Evolutionary conservation across 2,113 vertebrate genomes (phyloP), one percentile per base, ranked within the genome.

Genomic region (Microcebus lehilahytsara): DNA sequence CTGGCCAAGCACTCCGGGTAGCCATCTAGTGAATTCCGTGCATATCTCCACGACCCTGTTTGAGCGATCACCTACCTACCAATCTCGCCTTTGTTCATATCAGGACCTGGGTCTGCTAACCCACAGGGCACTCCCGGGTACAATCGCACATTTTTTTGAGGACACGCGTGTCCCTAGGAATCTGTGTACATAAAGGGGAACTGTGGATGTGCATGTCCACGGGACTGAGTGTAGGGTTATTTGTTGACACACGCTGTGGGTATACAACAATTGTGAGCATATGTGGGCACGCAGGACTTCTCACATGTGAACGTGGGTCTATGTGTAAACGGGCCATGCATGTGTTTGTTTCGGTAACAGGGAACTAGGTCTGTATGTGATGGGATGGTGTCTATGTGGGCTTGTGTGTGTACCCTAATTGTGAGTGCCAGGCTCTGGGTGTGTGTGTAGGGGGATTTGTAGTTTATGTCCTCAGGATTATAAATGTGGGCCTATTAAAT

Each of bases 211-310:
- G 10, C 32, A 11, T 34, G n/a, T 5, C 53, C 17, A 4, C 5
- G 5, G 23, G 27, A 37, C 32, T 6, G 2, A 1, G 64, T 23
- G 6, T 25, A 30, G 37, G 25, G 8, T 13, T 53, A 37, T 32
- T 81, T 11, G 0, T 8, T 53, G 51, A 56, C 19, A 1, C 2
- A 14, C 16, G 9, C 13, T 53, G 34, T 37, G 42, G 19, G 13
- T 27, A 19, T 16, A 12, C 7, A 12, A 11, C 11, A 25, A 0
- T 8, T 17, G 2, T 40, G 81, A 74, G 30, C 40, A 10, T 13
- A 2, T 7, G 30, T 12, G 5, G 49, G 13, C n/a, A 12, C 37
- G 17, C 9, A 2, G 95, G 71, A 46, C n/a, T 58, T n/a, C 80
- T 37, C 78, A 62, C 58, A 42, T 77, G 27, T 60, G 69, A 42